Conservation (phyloP, 2,797 vertebrate genomes). For the Choloepus didactylus region DNA sequence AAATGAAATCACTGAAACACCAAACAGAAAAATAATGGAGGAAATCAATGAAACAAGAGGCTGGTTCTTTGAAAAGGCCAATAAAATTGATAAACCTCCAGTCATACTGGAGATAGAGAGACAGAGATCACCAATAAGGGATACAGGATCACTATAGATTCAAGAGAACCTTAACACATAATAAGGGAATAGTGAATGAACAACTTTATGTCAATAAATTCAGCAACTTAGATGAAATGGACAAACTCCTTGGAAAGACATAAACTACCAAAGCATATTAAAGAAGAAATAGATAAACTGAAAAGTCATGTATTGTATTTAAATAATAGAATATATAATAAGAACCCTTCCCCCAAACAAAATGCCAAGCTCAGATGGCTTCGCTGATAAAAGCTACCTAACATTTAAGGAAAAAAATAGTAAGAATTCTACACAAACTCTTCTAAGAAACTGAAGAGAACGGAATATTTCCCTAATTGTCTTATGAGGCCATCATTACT, state of each 20-base stretch:
- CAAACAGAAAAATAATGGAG: conserved; percentile 6
- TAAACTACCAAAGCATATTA: conserved; percentile 15
- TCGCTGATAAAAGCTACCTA: neutral
- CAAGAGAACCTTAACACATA: neutral
- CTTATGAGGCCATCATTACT: neutral
- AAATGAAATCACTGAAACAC: conserved; percentile 53
- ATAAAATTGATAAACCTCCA: conserved; percentile 1
- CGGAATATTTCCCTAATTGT: neutral
- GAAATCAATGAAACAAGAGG: conserved; percentile 44
- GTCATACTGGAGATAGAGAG: neutral
- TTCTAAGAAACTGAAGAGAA: neutral
- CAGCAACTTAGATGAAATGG: neutral
- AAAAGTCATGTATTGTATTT: neutral
- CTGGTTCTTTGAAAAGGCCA: neutral
- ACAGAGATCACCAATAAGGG: neutral
- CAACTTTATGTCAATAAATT: neutral
- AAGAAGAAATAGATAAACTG: neutral
- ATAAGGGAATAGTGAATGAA: neutral
- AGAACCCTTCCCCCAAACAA: conserved; percentile 15
- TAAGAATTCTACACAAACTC: neutral
- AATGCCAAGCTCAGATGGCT: neutral
- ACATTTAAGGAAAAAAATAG: neutral
- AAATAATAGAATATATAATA: conserved; percentile 10
- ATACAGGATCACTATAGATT: neutral
- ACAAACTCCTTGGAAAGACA: neutral